Evolutionary conservation across 1,140 invertebrate species (phyloP).

Genomic region (Hypsibius dujardini): DNA sequence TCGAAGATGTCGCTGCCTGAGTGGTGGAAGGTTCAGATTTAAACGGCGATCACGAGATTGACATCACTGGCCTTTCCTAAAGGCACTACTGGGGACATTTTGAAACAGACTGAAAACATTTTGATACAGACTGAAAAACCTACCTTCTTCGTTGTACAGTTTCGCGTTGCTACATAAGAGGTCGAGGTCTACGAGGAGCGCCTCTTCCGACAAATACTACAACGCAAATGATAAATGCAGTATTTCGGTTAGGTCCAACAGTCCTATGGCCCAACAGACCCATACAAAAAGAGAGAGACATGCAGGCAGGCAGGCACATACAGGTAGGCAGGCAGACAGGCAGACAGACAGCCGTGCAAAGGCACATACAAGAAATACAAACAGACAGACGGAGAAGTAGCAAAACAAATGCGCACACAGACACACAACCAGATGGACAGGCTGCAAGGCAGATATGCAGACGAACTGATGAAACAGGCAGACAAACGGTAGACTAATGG

Average conservation of each 20-base stretch:
- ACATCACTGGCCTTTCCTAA: no score
- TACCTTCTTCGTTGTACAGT: slow-evolving; percentile 86
- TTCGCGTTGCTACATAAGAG: slow-evolving; percentile 90
- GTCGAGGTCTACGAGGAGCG: slow-evolving; percentile 50
- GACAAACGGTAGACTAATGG: background rate
- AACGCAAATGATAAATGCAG: slow-evolving; percentile 22
- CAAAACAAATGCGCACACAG: background rate
- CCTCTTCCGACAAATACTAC: slow-evolving; percentile 43
- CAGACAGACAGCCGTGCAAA: background rate
- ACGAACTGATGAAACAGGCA: background rate
- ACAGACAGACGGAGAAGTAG: background rate
- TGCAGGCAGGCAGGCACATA: no score
- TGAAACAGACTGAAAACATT: no score
- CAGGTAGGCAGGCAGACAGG: background rate
- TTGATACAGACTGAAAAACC: slow-evolving; percentile 31
- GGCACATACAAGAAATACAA: background rate
- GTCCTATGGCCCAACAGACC: no score
- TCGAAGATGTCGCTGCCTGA: slow-evolving; percentile 52
- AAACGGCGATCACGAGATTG: no score
- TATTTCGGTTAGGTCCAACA: background rate
- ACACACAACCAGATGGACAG: background rate
- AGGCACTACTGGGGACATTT: no score
- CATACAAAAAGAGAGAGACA: no score
- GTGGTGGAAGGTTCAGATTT: no score
- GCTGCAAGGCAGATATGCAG: no score